Conservation (phyloP, 2,113 vertebrate species). For the Microcebus ravelobensis region DNA sequence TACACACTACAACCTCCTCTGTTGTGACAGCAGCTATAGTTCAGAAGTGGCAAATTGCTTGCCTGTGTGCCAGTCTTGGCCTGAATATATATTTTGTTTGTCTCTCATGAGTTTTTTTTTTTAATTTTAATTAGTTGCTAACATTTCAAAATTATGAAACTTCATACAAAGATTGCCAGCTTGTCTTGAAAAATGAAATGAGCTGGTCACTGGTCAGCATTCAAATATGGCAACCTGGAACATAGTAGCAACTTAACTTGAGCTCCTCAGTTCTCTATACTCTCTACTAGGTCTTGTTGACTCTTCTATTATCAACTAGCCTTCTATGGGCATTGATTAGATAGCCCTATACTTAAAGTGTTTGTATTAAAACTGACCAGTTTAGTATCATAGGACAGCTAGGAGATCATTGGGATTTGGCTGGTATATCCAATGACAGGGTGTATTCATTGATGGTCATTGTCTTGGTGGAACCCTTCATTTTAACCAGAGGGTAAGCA, state of each 20-base stretch:
- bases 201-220: not conserved
- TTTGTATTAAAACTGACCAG: not conserved
- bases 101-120: not conserved
- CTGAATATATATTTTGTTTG: not conserved
- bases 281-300: not conserved
- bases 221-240: not conserved
- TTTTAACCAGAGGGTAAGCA: not conserved
- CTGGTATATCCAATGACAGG: not conserved
- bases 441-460: not conserved
- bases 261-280: not conserved
- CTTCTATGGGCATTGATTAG: not conserved
- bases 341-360: not conserved
- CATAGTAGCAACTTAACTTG: not conserved
- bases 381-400: not conserved
- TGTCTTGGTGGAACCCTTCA: not conserved
- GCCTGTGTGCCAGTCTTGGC: not conserved
- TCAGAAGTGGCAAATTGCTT: conserved; percentile 18
- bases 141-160: not conserved
- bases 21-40: not conserved
- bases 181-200: conserved; percentile 39
- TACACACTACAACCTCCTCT: not conserved
- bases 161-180: not conserved
- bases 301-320: not conserved
- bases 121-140: not conserved
- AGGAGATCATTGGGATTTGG: not conserved